These are phyloP conservation scores for Dichetophora obliterata DNA, from an alignment of 2,888 invertebrate genomes.

Conservation along the genomic window DNA sequence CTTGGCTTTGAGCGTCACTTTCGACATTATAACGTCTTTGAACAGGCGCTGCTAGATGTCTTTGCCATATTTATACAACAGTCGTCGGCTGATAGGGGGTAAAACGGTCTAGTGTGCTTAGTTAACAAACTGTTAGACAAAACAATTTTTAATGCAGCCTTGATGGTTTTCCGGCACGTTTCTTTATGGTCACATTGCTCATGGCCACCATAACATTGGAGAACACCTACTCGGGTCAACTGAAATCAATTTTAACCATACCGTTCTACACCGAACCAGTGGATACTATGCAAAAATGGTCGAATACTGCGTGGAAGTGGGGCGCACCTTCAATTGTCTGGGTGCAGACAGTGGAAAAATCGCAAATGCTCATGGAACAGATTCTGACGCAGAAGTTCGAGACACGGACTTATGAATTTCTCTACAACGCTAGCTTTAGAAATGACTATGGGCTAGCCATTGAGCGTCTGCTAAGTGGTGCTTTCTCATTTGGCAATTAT, in stretches of 20 bases:
- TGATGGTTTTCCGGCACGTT: conserved; percentile 56
- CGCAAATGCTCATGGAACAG: conserved; percentile 61
- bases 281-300: conserved; percentile 63
- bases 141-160: conserved; percentile 50
- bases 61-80: conserved; percentile 67
- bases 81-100: conserved; percentile 60
- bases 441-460: conserved; percentile 63
- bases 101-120: background rate
- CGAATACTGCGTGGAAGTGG: conserved; percentile 63
- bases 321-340: conserved; percentile 65
- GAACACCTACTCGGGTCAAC: conserved; percentile 66
- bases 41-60: conserved; percentile 58
- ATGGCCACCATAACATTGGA: conserved; percentile 66
- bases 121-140: background rate
- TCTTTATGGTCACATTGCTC: conserved; percentile 61
- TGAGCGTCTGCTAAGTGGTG: conserved; percentile 62
- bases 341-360: conserved; percentile 60
- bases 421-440: conserved; percentile 61
- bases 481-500: conserved; percentile 60
- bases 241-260: conserved; percentile 65
- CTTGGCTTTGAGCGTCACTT: conserved; percentile 24
- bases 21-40: conserved; percentile 47
- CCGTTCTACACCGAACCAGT: conserved; percentile 62
- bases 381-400: conserved; percentile 59
- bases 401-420: conserved; percentile 57